phyloP scores from a whole-genome alignment of 2,797 vertebrate genomes.

The Etheostoma perlongum region DNA sequence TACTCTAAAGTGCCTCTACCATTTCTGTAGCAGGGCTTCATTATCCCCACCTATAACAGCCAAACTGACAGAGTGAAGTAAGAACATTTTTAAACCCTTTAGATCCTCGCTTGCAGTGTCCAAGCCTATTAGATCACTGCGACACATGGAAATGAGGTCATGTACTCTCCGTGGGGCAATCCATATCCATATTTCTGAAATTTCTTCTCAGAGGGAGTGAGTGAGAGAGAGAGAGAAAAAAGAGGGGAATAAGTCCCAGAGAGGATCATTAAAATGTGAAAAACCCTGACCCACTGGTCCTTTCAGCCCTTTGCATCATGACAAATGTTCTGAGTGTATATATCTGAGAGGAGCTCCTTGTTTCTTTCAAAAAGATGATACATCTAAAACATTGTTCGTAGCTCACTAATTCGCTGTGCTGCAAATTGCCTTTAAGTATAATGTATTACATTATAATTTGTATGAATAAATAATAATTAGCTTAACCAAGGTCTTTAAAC shows the following conservation, averaged over 20 bases:
- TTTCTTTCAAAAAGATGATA: constrained; percentile 54
- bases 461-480: constrained; percentile 51
- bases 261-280: constrained; percentile 75
- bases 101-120: constrained; percentile 61
- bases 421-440: constrained; percentile 34
- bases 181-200: constrained; percentile 68
- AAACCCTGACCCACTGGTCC: constrained; percentile 57
- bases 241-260: constrained; percentile 64
- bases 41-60: constrained; percentile 51
- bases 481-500: constrained; percentile 23
- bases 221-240: constrained; percentile 37
- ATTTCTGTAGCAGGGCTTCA: constrained; percentile 40
- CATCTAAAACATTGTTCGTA: constrained; percentile 49
- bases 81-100: constrained; percentile 64
- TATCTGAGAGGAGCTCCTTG: constrained; percentile 52
- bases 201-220: constrained; percentile 54
- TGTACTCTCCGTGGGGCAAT: constrained; percentile 67
- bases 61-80: constrained; percentile 51
- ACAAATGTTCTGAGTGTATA: constrained; percentile 72
- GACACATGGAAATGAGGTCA: constrained; percentile 80
- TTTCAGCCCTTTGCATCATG: constrained; percentile 66
- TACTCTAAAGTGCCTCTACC: constrained; percentile 40
- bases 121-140: constrained; percentile 74
- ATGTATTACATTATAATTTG: constrained; percentile 23
- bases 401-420: constrained; percentile 30